These are phyloP conservation scores for Perizoma affinitatum DNA, from an alignment of 2,888 invertebrate genomes.

Conservation along the genomic window DNA sequence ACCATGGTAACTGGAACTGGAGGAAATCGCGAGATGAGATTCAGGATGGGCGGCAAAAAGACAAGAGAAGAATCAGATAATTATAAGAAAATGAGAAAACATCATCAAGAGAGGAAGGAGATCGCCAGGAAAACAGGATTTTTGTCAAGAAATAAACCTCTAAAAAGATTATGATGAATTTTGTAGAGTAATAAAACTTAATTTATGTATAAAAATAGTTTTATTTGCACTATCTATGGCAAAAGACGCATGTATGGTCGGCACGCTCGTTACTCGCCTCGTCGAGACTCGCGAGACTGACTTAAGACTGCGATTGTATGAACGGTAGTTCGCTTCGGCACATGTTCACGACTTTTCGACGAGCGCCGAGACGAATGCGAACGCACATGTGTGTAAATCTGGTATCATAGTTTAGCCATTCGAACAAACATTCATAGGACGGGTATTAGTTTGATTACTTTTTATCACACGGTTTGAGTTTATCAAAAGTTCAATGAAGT, in stretches of 20 bases:
- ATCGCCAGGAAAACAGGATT: slow-evolving; percentile 80
- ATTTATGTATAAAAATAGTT: not conserved
- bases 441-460: slow-evolving; percentile 5
- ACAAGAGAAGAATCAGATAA: slow-evolving; percentile 71
- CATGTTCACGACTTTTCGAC: too few species aligned
- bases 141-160: slow-evolving; percentile 64
- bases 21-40: slow-evolving; percentile 93
- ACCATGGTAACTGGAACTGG: slow-evolving; percentile 79
- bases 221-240: too few species aligned
- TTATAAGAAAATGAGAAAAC: slow-evolving; percentile 86
- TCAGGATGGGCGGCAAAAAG: slow-evolving; percentile 85
- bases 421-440: too few species aligned
- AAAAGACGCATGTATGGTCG: too few species aligned
- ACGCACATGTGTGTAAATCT: too few species aligned
- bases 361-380: too few species aligned
- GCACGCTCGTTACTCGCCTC: too few species aligned
- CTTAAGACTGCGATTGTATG: too few species aligned
- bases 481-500: slow-evolving; percentile 25
- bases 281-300: too few species aligned
- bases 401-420: too few species aligned
- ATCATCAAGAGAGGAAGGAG: slow-evolving; percentile 88
- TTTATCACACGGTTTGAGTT: slow-evolving; percentile 8
- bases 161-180: slow-evolving; percentile 49
- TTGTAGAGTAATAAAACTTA: slow-evolving; percentile 23
- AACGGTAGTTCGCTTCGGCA: too few species aligned